Evolutionary conservation across 2,113 vertebrate genomes (phyloP).

Genomic region (Epinephelus cyanopodus): DNA sequence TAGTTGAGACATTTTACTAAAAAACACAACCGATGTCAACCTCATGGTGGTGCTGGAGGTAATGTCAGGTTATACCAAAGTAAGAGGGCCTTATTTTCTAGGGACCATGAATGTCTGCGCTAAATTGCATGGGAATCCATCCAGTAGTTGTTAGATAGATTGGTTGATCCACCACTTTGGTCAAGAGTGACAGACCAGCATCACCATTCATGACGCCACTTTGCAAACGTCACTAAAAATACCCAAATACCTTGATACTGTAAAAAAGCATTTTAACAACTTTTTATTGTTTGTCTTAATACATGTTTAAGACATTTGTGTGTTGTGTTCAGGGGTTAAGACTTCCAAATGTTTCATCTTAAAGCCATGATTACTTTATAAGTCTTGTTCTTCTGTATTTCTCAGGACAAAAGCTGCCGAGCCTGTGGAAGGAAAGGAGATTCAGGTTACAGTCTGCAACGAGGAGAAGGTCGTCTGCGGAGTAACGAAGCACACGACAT

Average conservation of each 20-base stretch:
- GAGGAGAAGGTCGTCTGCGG: slow-evolving; percentile 97
- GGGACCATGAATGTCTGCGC: too few relatives aligned
- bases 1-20: too few relatives aligned
- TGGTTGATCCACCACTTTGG: too few relatives aligned
- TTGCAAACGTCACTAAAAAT: too few relatives aligned
- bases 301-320: not conserved
- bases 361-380: not conserved
- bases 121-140: not conserved
- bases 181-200: not conserved
- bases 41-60: too few relatives aligned
- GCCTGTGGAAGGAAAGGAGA: slow-evolving; percentile 89
- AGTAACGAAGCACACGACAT: slow-evolving; percentile 94
- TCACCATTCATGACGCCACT: too few relatives aligned
- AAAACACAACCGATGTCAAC: too few relatives aligned
- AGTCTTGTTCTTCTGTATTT: slow-evolving; percentile 35
- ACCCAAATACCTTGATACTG: too few relatives aligned
- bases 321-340: not conserved
- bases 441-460: slow-evolving; percentile 93
- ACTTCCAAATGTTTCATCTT: not conserved
- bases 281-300: not conserved
- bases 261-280: not conserved
- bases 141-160: too few relatives aligned
- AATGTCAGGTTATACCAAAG: too few relatives aligned
- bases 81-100: too few relatives aligned
- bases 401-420: slow-evolving; percentile 87